phyloP scores from a whole-genome alignment of 1,140 invertebrate species.

The Neuroterus valhalla region DNA sequence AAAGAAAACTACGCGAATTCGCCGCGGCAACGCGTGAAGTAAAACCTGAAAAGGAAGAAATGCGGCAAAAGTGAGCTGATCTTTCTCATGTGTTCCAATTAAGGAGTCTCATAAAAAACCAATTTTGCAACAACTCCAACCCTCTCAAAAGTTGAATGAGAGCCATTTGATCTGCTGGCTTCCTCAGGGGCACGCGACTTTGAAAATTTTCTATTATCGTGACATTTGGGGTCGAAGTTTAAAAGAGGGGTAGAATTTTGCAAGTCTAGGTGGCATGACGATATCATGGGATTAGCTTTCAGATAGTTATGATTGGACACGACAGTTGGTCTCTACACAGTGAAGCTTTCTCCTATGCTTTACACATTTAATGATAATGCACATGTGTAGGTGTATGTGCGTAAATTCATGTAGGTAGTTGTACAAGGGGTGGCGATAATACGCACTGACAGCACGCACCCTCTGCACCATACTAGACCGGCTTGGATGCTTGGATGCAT shows the following conservation, averaged over 20 bases:
- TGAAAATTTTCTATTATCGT: too few relatives aligned
- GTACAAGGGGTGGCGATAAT: slow-evolving; percentile 25
- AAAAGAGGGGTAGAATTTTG: slow-evolving; percentile 3
- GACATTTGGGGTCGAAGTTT: too few relatives aligned
- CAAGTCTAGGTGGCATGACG: slow-evolving; percentile 3
- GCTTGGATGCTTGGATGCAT: slow-evolving; percentile 25
- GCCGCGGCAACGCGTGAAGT: too few relatives aligned
- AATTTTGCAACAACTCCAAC: too few relatives aligned
- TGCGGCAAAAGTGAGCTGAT: too few relatives aligned
- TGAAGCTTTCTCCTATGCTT: not conserved
- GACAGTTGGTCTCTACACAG: slow-evolving; percentile 10
- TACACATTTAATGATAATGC: slow-evolving; percentile 15
- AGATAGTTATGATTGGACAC: slow-evolving; percentile 25
- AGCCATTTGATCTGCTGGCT: too few relatives aligned
- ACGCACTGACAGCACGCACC: slow-evolving; percentile 30
- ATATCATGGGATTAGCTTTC: slow-evolving; percentile 5
- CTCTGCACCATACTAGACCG: slow-evolving; percentile 34
- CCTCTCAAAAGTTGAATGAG: too few relatives aligned
- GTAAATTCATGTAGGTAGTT: slow-evolving; percentile 26
- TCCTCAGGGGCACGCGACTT: too few relatives aligned
- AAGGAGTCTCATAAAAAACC: too few relatives aligned
- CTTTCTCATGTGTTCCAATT: too few relatives aligned
- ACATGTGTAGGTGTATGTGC: not conserved
- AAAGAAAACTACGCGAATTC: too few relatives aligned
- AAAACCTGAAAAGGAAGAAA: too few relatives aligned